Base-by-base conservation (phyloP, 2,113 vertebrate genomes). In the Xenopus borealis region DNA sequence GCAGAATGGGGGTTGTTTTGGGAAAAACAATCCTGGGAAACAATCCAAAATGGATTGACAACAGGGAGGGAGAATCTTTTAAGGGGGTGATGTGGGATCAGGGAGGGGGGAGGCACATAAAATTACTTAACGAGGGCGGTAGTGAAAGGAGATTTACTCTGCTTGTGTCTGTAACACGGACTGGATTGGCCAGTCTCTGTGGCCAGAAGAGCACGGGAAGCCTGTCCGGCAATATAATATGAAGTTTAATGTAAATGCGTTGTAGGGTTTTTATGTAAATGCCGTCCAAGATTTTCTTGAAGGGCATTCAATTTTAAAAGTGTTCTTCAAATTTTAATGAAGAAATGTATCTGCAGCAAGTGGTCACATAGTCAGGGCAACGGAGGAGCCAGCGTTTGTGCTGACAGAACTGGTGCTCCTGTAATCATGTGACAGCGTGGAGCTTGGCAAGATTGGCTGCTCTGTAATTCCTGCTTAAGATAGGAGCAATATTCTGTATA, bases 401-500 rank as follows among this genome's bases (percentile, higher is more conserved):
- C 8, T 55, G 53, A 17, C 58, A 11, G 23, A 45, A 33, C 58
- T 40, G 23, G 57, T 57, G 59, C 72, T 75, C 27, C 30, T 63
- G 16, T 47, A 12, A 44, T 33, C 23, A 63, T 40, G 30, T n/a
- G 12, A 27, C 33, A 63, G 20, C 16, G 6, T 19, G 59, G 12
- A 11, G 23, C 11, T 63, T 17, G 30, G 52, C 67, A 57, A 6
- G n/a, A 69, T 16, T 30, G 19, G 44, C 44, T 23, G 69, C 33
- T 40, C 33, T 53, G 33, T 16, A 71, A 55, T 45, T 58, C 19
- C 23, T 46, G 11, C 20, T 23, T 20, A 71, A 30, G 33, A 44
- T 45, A 69, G 66, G 74, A 77, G 74, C 67, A 77, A 77, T 77
- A 70, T 50, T 70, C 67, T 69, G 66, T 58, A 69, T 76, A 55